A percentile compares a stretch with the other conserved stretches of the same genome.
These are phyloP conservation scores for Novumbra hubbsi DNA, from an alignment of 2,797 vertebrate species.

Conservation along the genomic window DNA sequence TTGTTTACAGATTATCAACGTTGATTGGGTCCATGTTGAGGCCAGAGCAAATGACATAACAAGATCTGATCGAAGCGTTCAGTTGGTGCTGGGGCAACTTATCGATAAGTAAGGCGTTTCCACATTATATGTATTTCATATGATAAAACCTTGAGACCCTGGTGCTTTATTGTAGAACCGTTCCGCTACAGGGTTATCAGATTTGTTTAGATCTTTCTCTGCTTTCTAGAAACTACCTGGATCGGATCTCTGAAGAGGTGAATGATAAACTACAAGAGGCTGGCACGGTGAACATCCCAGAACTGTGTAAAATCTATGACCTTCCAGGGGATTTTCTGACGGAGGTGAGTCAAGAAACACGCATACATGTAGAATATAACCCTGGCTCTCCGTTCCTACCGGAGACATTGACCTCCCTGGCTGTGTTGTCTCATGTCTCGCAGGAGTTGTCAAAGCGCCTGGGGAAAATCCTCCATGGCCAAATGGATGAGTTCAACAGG, in stretches of 20 bases:
- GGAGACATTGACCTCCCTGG: neutral
- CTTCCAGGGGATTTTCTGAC: constrained; percentile 91
- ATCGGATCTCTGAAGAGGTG: constrained; percentile 90
- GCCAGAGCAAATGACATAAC: constrained; percentile 85
- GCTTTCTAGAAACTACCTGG: constrained; percentile 80
- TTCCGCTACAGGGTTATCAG: neutral
- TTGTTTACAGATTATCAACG: constrained; percentile 83
- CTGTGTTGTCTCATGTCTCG: constrained; percentile 1
- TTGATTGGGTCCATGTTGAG: constrained; percentile 92
- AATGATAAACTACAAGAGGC: constrained; percentile 95
- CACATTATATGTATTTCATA: neutral
- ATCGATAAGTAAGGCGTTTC: constrained; percentile 81
- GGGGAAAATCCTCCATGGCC: constrained; percentile 85
- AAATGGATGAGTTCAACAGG: constrained; percentile 88
- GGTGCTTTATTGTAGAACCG: neutral
- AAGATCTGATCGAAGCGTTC: constrained; percentile 82
- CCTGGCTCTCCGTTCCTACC: neutral
- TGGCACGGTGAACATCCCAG: constrained; percentile 87
- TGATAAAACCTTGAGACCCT: too few species aligned
- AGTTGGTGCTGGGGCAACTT: constrained; percentile 90
- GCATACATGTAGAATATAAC: too few species aligned
- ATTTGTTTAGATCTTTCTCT: constrained; percentile 10
- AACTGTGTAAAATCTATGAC: constrained; percentile 91
- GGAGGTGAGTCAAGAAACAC: constrained; percentile 73
- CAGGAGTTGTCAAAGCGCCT: constrained; percentile 85